Evolutionary conservation across 1,140 invertebrate genomes (phyloP).

Genomic region (Zaprionus capensis): DNA sequence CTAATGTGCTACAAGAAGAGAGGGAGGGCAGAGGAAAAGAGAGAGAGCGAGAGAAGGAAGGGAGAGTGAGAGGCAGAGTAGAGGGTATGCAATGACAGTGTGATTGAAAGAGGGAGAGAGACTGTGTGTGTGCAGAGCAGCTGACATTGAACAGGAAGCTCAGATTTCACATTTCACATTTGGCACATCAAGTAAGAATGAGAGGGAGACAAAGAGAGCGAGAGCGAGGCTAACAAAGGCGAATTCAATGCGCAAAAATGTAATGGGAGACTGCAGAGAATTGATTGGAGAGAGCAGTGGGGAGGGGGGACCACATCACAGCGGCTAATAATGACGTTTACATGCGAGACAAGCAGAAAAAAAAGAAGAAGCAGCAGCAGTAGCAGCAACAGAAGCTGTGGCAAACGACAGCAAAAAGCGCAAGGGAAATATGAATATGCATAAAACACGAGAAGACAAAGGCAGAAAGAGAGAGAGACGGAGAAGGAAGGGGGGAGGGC

Average conservation of each 20-base stretch:
- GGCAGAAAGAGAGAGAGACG: background rate
- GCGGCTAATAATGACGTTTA: conserved; percentile 60
- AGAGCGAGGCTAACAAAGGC: conserved; percentile 33
- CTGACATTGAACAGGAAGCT: conserved; percentile 78
- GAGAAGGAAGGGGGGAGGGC: too few relatives aligned
- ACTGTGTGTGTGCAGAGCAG: conserved; percentile 20
- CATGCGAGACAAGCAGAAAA: conserved; percentile 42
- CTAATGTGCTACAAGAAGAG: conserved; percentile 27
- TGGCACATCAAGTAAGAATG: conserved; percentile 17
- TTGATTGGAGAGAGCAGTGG: background rate
- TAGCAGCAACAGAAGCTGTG: conserved; percentile 20
- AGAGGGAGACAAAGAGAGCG: background rate
- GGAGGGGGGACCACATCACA: background rate
- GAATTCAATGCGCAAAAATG: conserved; percentile 42
- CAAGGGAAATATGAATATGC: conserved; percentile 65
- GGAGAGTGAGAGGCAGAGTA: background rate
- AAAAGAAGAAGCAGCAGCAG: too few relatives aligned
- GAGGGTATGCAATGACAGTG: conserved; percentile 5
- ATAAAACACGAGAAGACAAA: conserved; percentile 21
- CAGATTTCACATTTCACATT: conserved; percentile 70
- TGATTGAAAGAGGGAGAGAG: background rate
- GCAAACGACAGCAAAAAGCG: conserved; percentile 49
- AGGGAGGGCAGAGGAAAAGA: background rate
- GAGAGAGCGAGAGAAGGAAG: too few relatives aligned
- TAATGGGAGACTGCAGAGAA: conserved; percentile 47